Percentiles rank a stretch among this genome's conserved stretches.
Evolutionary conservation across 1,140 invertebrate genomes (phyloP).

Genomic region (Antheraea mylitta): DNA sequence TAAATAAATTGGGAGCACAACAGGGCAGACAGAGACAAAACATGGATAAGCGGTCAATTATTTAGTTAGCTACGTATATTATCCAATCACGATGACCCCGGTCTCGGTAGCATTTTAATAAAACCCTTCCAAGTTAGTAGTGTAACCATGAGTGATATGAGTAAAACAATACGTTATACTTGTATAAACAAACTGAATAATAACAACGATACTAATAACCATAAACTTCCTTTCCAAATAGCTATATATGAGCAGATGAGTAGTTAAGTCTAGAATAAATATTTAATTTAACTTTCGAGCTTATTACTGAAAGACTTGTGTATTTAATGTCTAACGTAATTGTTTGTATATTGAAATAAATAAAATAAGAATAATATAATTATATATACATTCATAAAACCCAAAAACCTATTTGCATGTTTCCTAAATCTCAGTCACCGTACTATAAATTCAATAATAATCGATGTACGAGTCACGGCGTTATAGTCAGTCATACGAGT

Average conservation of each 20-base stretch:
- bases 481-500: slow-evolving; percentile 4
- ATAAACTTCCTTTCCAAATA: too few species aligned
- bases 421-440: slow-evolving; percentile 12
- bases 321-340: too few species aligned
- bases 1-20: slow-evolving; percentile 22
- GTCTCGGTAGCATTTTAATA: slow-evolving; percentile 49
- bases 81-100: slow-evolving; percentile 58
- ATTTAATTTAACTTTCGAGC: too few species aligned
- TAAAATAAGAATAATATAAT: too few species aligned
- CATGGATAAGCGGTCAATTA: slow-evolving; percentile 4
- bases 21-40: slow-evolving; percentile 28
- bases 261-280: too few species aligned
- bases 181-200: background rate
- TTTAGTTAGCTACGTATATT: slow-evolving; percentile 32
- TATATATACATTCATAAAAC: background rate
- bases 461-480: background rate
- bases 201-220: background rate
- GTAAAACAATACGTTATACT: background rate
- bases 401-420: background rate
- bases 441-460: slow-evolving; percentile 2
- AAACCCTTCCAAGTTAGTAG: slow-evolving; percentile 16
- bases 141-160: slow-evolving; percentile 22
- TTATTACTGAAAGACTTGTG: too few species aligned
- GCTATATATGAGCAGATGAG: too few species aligned
- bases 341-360: too few species aligned